phyloP scores from a whole-genome alignment of 2,113 vertebrate genomes.

The Epinephelus cyanopodus region DNA sequence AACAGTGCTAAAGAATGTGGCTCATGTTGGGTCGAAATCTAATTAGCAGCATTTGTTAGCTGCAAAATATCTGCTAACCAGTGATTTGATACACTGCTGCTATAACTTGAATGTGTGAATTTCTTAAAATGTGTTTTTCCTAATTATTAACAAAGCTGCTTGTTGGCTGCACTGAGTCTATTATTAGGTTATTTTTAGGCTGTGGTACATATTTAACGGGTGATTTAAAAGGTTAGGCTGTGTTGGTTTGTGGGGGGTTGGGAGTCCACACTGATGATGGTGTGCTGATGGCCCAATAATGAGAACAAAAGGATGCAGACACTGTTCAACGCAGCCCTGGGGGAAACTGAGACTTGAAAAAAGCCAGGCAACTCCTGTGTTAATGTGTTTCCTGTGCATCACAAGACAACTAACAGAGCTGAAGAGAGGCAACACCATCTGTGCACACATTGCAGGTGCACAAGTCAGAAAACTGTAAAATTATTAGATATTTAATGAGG shows the following conservation, averaged over 20 bases:
- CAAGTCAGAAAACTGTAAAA: not conserved
- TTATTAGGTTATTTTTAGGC: not conserved
- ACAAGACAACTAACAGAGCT: constrained; percentile 27
- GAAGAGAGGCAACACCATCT: constrained; percentile 45
- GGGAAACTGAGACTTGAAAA: constrained; percentile 41
- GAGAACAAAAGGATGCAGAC: constrained; percentile 47
- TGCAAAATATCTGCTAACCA: not conserved
- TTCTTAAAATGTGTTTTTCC: not conserved
- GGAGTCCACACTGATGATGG: constrained; percentile 14
- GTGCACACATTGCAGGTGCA: constrained; percentile 33
- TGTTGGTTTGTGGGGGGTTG: constrained; percentile 21
- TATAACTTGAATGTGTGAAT: not conserved
- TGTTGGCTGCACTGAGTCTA: too few species aligned
- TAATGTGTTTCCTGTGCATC: constrained; percentile 45
- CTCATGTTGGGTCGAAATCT: not conserved
- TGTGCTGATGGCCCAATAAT: constrained; percentile 42
- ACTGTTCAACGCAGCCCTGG: constrained; percentile 6
- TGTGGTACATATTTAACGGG: not conserved
- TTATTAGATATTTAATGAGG: constrained; percentile 13
- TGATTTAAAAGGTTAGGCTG: constrained; percentile 38
- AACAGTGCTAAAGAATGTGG: not conserved
- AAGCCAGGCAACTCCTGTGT: constrained; percentile 43
- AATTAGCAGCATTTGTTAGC: not conserved
- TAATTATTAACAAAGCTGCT: not conserved
- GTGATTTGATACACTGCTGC: not conserved